phyloP scores from a whole-genome alignment of 2,113 vertebrate genomes.

The Strix aluco region DNA sequence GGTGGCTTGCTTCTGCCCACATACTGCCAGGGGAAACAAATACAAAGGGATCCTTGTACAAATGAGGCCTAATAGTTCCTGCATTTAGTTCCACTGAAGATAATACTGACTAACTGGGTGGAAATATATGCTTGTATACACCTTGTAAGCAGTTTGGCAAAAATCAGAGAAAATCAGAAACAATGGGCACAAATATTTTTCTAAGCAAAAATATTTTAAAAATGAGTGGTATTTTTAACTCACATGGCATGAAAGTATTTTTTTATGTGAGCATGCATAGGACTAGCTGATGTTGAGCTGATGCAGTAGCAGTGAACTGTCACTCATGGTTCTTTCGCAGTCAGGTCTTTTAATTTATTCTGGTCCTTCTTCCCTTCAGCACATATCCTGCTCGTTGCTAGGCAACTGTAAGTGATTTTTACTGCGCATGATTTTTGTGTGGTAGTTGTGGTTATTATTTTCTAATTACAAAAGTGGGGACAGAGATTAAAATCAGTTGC shows the following conservation, averaged over 20 bases:
- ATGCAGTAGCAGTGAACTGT: constrained; percentile 17
- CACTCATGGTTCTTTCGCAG: constrained; percentile 57
- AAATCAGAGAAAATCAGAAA: neutral
- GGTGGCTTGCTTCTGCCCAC: neutral
- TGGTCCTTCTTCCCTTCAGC: constrained; percentile 69
- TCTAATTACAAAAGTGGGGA: constrained; percentile 63
- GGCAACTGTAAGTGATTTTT: constrained; percentile 71
- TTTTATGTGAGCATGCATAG: neutral
- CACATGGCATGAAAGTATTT: neutral
- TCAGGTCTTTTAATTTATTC: constrained; percentile 77
- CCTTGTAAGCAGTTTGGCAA: neutral
- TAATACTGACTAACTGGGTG: neutral
- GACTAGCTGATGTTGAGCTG: neutral
- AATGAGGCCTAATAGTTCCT: neutral
- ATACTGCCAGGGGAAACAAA: neutral
- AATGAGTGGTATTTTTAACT: neutral
- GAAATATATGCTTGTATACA: neutral
- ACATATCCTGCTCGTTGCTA: constrained; percentile 76
- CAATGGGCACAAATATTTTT: neutral
- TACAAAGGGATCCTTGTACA: neutral
- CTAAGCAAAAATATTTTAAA: neutral
- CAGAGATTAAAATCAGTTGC: constrained; percentile 63
- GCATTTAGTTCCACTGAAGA: neutral
- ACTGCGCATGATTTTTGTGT: constrained; percentile 71
- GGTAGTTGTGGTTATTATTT: constrained; percentile 71